Percentiles rank a stretch among this genome's conserved stretches.
Evolutionary conservation across 2,888 invertebrate genomes (phyloP).

Genomic region (Rhagophthalmus giganteus): DNA sequence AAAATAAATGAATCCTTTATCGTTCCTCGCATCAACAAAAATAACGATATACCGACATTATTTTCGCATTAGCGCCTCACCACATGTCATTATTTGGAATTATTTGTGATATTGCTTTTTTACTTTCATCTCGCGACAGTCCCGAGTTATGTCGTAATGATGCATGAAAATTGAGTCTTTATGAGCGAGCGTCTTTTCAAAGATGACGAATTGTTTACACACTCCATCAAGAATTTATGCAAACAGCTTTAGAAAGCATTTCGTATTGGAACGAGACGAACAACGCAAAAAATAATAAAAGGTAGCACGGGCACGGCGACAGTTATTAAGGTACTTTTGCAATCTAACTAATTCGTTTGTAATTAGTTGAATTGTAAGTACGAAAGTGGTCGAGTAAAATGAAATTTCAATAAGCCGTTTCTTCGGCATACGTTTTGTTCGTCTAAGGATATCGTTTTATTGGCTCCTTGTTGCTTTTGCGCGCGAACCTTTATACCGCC

Average conservation of each 20-base stretch:
- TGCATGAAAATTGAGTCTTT: conserved; percentile 18
- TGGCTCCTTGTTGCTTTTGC: no score
- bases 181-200: conserved; percentile 2
- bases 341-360: no score
- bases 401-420: no score
- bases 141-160: conserved; percentile 16
- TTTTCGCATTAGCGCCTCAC: conserved; percentile 35
- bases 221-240: conserved; percentile 14
- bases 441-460: no score
- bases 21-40: conserved; percentile 24
- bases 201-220: conserved; percentile 22
- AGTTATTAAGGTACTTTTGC: no score
- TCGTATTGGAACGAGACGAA: neutral
- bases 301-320: no score
- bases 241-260: conserved; percentile 3
- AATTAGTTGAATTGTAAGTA: no score
- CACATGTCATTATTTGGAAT: conserved; percentile 29
- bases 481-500: no score
- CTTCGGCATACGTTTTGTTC: no score
- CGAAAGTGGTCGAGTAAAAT: no score
- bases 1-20: conserved; percentile 30
- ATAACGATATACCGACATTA: conserved; percentile 34
- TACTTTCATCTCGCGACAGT: conserved; percentile 18
- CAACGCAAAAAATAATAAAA: no score
- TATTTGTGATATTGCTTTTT: conserved; percentile 27